Evolutionary conservation across 1,140 invertebrate genomes (phyloP).

Genomic region (Chrysomallon squamiferum): DNA sequence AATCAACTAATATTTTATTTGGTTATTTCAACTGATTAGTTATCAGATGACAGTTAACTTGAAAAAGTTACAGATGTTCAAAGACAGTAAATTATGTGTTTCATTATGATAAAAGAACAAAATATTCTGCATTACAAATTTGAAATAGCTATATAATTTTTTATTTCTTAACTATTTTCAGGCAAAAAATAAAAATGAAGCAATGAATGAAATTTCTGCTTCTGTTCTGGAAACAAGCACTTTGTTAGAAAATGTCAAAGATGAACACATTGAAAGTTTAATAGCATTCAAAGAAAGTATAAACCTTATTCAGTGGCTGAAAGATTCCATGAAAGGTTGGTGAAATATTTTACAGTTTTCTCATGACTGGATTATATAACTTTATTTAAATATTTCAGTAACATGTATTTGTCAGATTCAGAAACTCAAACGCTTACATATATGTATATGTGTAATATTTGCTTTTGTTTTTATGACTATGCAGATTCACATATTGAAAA

Average conservation of each 20-base stretch:
- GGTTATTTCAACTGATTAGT: neutral
- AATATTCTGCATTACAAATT: neutral
- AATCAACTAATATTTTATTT: neutral
- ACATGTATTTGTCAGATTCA: neutral
- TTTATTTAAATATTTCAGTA: neutral
- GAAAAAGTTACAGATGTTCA: neutral
- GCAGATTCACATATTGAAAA: neutral
- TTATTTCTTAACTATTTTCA: neutral
- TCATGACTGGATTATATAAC: neutral
- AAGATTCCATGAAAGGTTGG: slow-evolving; percentile 4
- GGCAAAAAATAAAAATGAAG: neutral
- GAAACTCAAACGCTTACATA: neutral
- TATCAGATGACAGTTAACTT: neutral
- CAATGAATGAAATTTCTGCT: neutral
- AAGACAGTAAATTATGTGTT: neutral
- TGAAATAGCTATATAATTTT: neutral
- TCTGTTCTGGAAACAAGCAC: neutral
- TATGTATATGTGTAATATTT: neutral
- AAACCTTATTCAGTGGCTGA: neutral
- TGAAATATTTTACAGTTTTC: neutral
- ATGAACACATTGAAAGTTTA: neutral
- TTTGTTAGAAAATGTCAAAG: neutral
- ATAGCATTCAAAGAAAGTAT: slow-evolving; percentile 1
- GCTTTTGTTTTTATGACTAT: neutral
- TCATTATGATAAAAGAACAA: neutral